Evolutionary conservation across 2,888 invertebrate genomes (phyloP), one percentile per base, ranked within the genome.

Genomic region (Papilio protenor): DNA sequence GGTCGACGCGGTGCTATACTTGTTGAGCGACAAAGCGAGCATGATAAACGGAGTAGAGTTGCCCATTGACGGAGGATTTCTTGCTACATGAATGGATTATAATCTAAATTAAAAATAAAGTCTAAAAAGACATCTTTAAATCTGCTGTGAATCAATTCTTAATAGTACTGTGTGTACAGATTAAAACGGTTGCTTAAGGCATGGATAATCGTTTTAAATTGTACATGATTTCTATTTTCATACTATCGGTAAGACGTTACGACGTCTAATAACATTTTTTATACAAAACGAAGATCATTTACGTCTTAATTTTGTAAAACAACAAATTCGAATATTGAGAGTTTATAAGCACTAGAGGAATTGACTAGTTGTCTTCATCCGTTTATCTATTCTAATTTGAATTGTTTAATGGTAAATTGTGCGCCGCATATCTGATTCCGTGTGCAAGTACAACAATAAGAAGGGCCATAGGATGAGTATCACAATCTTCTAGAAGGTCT

Each of bases 41-140:
- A 97, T 98, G 96, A 96, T 98, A 71, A 97, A 96, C 80, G 98
- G 98, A 6, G 94, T 95, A 23, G 93, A 95, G 72, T 87, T 98
- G 55, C 96, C 97, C 1, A 92, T 98, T 49, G 98, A 98, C 85
- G 98, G 98, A 21, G 98, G 98, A 80, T 95, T 92, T 84, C 87
- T 91, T 77, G 92, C 93, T 14, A 81, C 82, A 76, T 81, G 77
- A 79, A 79, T 16, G 21, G n/a, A 33, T 40, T n/a, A 18, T 0
- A 66, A 11, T 18, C 11, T 18, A n/a, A 66, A 66, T 66, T n/a
- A n/a, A 1, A 40, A 40, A 66, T 66, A 33, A 33, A 33, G 3
- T 33, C 33, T 33, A 49, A 49, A 49, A 16, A 16, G 12, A 21
- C 27, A 2, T 23, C 14, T 59, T 12, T 23, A 61, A 61, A 27